phyloP scores from a whole-genome alignment of 2,888 invertebrate species.

The Ypsolopha sequella region DNA sequence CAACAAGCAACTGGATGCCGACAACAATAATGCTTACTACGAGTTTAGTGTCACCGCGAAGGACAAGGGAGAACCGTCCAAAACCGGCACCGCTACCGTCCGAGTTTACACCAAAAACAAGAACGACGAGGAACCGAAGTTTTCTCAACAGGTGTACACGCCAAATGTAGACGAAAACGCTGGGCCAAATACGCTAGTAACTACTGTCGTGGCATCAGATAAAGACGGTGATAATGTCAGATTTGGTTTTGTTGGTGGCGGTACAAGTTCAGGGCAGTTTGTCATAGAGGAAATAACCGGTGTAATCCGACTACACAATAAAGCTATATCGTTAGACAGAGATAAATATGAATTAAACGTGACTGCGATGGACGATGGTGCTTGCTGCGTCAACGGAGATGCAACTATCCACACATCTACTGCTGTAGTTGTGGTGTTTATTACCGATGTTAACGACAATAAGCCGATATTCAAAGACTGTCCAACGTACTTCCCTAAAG shows the following conservation, averaged over 20 bases:
- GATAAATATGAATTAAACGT: conserved; percentile 98
- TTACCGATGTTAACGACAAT: conserved; percentile 97
- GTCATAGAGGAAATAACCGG: conserved; percentile 96
- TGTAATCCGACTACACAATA: conserved; percentile 90
- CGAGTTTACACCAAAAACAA: conserved; percentile 97
- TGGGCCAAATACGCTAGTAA: conserved; percentile 94
- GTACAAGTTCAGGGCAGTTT: conserved; percentile 91
- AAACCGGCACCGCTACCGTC: conserved; percentile 93
- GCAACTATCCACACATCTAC: conserved; percentile 92
- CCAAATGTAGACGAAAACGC: conserved; percentile 97
- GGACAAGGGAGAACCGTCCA: conserved; percentile 94
- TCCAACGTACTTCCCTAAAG: conserved; percentile 91
- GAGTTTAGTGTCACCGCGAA: conserved; percentile 95
- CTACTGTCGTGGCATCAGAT: conserved; percentile 96
- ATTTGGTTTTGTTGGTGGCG: conserved; percentile 92
- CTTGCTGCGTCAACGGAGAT: conserved; percentile 93
- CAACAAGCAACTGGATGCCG: conserved; percentile 93
- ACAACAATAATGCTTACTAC: conserved; percentile 96
- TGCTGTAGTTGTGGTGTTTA: conserved; percentile 95
- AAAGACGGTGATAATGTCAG: conserved; percentile 97
- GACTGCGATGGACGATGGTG: conserved; percentile 97
- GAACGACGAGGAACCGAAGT: conserved; percentile 97
- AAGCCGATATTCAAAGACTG: conserved; percentile 97
- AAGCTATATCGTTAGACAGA: conserved; percentile 87
- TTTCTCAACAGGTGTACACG: conserved; percentile 96